Conservation (phyloP, 2,797 vertebrate genomes). For the Austrolebias charrua region DNA sequence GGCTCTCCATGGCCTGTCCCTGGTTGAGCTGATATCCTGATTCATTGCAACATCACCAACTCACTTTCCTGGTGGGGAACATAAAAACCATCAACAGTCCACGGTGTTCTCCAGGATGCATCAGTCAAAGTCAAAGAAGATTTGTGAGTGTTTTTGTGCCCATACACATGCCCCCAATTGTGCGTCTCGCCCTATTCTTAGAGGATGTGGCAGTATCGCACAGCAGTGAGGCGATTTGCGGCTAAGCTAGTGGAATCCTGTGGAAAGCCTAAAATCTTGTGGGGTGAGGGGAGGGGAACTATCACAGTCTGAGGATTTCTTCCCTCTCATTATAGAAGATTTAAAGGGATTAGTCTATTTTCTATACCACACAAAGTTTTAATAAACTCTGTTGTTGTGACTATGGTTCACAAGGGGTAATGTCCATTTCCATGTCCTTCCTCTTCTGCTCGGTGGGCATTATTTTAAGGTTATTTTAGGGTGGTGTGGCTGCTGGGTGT, state of each 20-base stretch:
- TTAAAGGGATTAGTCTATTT: slow-evolving; percentile 79
- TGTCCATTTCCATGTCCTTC: slow-evolving; percentile 56
- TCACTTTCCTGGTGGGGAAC: slow-evolving; percentile 66
- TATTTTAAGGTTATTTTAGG: slow-evolving; percentile 34
- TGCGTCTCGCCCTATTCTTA: slow-evolving; percentile 63
- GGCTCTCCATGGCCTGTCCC: slow-evolving; percentile 54
- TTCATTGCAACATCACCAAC: slow-evolving; percentile 67
- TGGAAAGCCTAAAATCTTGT: slow-evolving; percentile 79
- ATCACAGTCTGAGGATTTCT: slow-evolving; percentile 79
- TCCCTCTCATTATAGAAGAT: slow-evolving; percentile 79
- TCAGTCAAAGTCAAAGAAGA: slow-evolving; percentile 74
- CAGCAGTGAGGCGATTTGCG: slow-evolving; percentile 77
- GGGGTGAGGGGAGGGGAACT: slow-evolving; percentile 74
- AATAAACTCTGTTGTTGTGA: slow-evolving; percentile 75
- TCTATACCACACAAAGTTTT: slow-evolving; percentile 74
- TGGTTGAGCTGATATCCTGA: slow-evolving; percentile 62
- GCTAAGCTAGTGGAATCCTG: slow-evolving; percentile 79
- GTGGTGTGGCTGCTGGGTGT: slow-evolving; percentile 21
- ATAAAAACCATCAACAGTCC: slow-evolving; percentile 74
- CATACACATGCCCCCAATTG: slow-evolving; percentile 57
- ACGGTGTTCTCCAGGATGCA: slow-evolving; percentile 59
- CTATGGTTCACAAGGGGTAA: slow-evolving; percentile 50
- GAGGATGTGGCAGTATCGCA: slow-evolving; percentile 66
- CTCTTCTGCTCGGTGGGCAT: slow-evolving; percentile 29
- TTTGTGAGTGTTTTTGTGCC: slow-evolving; percentile 46